Conservation (phyloP, 2,797 vertebrate species). For the Lycodopsis pacificus region DNA sequence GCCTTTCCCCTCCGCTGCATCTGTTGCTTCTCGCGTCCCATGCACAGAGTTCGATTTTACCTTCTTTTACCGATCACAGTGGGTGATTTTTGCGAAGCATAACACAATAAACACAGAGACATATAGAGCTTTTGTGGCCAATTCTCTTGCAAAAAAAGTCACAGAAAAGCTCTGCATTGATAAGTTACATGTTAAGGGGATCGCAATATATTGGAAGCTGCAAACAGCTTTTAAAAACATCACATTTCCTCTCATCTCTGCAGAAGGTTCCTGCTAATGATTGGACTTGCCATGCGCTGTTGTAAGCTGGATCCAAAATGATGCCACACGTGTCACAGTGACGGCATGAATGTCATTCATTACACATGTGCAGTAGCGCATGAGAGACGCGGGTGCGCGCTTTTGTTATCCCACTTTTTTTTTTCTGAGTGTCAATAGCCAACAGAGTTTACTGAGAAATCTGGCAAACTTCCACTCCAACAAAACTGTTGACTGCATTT, state of each 20-base stretch:
- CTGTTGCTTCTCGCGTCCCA: constrained; percentile 46
- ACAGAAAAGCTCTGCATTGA: background rate
- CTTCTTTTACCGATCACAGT: constrained; percentile 37
- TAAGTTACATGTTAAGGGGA: background rate
- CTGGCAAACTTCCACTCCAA: constrained; percentile 47
- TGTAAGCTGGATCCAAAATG: constrained; percentile 28
- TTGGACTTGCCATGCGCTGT: background rate
- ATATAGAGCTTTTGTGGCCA: background rate
- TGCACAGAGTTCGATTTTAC: constrained; percentile 39
- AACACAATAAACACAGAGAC: constrained; percentile 12
- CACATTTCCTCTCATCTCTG: background rate
- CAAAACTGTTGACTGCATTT: constrained; percentile 66
- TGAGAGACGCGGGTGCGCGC: constrained; percentile 14
- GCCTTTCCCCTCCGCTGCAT: constrained; percentile 39
- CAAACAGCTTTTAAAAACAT: background rate
- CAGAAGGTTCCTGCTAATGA: background rate
- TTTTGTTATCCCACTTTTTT: constrained; percentile 35
- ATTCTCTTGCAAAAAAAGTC: background rate
- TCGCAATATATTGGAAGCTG: no score
- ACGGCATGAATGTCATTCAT: constrained; percentile 24
- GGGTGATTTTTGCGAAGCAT: background rate
- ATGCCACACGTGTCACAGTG: constrained; percentile 22
- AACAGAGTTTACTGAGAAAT: constrained; percentile 41
- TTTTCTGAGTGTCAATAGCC: constrained; percentile 45
- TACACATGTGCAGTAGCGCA: constrained; percentile 57